A percentile compares a stretch with the other conserved stretches of the same genome.
Conservation (phyloP, 2,113 vertebrate genomes). For the Nothoprocta perdicaria region DNA sequence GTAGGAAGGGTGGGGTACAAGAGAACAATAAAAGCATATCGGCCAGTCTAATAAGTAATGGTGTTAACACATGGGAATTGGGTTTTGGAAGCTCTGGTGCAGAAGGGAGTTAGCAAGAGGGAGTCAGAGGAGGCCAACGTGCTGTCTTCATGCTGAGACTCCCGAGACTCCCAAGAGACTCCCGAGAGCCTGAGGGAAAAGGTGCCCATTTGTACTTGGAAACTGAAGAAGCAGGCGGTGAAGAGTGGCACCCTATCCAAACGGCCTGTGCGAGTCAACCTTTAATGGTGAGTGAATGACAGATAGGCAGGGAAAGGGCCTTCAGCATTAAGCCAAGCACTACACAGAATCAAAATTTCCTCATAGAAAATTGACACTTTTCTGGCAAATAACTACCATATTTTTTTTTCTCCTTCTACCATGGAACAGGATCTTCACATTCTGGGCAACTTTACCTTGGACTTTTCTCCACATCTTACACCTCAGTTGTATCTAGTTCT, state of each 20-base stretch:
- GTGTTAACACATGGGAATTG: not conserved
- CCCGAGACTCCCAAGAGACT: not conserved
- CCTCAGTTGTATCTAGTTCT: not conserved
- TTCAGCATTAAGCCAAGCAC: not conserved
- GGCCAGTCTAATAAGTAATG: not conserved
- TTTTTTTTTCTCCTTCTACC: not conserved
- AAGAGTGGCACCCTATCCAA: not conserved
- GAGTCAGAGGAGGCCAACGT: not conserved
- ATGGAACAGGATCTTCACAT: not conserved
- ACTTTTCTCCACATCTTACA: not conserved
- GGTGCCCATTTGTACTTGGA: not conserved
- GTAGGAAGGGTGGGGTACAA: not conserved
- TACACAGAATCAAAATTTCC: not conserved
- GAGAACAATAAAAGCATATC: not conserved
- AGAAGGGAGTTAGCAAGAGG: not conserved
- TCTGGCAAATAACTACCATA: not conserved
- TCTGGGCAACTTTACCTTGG: not conserved
- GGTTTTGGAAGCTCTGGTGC: not conserved
- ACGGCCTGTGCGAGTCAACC: not conserved
- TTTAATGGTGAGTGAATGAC: not conserved
- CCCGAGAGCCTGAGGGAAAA: not conserved
- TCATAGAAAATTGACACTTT: not conserved
- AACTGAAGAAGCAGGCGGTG: not conserved
- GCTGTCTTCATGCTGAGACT: not conserved
- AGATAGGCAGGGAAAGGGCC: not conserved